phyloP scores from a whole-genome alignment of 2,113 vertebrate genomes.

The Cariama cristata region DNA sequence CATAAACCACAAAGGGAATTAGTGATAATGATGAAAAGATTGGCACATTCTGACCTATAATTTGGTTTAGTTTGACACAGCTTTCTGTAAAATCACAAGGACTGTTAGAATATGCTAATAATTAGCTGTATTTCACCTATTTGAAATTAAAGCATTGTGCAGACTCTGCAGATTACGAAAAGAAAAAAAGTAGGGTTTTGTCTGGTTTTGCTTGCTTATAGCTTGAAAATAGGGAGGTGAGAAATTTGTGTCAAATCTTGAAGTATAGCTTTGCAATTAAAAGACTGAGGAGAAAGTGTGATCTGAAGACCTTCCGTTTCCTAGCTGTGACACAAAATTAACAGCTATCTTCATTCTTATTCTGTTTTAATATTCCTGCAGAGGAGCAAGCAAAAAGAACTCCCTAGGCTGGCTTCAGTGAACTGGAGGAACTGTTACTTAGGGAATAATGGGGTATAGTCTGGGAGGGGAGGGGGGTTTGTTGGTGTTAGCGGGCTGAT shows the following conservation, averaged over 20 bases:
- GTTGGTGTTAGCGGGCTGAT: neutral
- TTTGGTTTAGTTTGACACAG: neutral
- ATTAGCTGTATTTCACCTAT: slow-evolving; percentile 28
- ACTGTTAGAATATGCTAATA: neutral
- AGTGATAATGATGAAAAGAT: neutral
- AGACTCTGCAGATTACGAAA: neutral
- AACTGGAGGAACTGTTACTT: neutral
- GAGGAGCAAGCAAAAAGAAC: slow-evolving; percentile 24
- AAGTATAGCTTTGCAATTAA: slow-evolving; percentile 46
- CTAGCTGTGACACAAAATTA: slow-evolving; percentile 14
- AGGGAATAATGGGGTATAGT: neutral
- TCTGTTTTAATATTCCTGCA: slow-evolving; percentile 44
- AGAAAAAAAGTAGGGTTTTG: neutral
- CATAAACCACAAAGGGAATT: neutral
- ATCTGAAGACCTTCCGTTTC: slow-evolving; percentile 37
- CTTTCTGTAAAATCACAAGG: neutral
- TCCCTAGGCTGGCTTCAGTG: slow-evolving; percentile 4
- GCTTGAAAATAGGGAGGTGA: slow-evolving; percentile 22
- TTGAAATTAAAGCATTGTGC: neutral
- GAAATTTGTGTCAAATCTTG: slow-evolving; percentile 1
- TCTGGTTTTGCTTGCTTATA: slow-evolving; percentile 2
- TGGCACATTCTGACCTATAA: neutral
- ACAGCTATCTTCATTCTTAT: slow-evolving; percentile 39
- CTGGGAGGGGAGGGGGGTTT: neutral
- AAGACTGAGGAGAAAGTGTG: slow-evolving; percentile 9